Evolutionary conservation across 2,888 invertebrate genomes (phyloP), one percentile per base, ranked within the genome.

Genomic region (Noctua pronuba): DNA sequence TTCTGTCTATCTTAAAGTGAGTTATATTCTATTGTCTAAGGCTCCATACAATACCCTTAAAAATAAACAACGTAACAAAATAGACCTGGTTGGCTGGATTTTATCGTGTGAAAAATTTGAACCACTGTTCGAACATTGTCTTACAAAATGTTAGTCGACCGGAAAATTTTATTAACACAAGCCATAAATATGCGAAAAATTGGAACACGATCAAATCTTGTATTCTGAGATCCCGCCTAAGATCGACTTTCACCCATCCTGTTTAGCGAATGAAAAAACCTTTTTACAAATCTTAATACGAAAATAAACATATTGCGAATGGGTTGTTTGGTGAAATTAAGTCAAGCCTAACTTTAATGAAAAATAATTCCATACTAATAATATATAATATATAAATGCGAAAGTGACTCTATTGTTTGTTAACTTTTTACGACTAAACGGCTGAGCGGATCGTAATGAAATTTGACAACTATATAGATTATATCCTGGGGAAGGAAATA

Each of bases 21-120:
- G 7, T 46, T 31, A 65, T 70, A 58, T 70, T 46, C 28, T 72
- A 11, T 13, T 62, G 8, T 31, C 4, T 52, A 41, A 52, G 13
- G 52, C 21, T 60, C 21, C 18, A 4, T 21, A 44, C 1, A 75
- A 58, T 13, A 35, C 11, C 13, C 11, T 13, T 44, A 58, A 52
- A 75, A 66, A 52, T 41, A 67, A 31, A 31, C 31, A 18, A 31
- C 24, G 11, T 24, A 31, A 21, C 18, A 60, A 58, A 73, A 46
- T 28, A 60, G 58, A n/a, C 7, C 41, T 41, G 41, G 41, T 10
- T 41, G 11, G 2, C 10, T 35, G 31, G 38, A 2, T 70, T 31
- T 52, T 16, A 13, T 31, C 44, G 0, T 41, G 11, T 66, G 46
- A 24, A 62, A 82, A 80, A 60, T 38, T 16, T 10, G n/a, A 66